These are phyloP conservation scores for Crotalus tigris DNA, from an alignment of 2,113 vertebrate species.

Conservation along the genomic window DNA sequence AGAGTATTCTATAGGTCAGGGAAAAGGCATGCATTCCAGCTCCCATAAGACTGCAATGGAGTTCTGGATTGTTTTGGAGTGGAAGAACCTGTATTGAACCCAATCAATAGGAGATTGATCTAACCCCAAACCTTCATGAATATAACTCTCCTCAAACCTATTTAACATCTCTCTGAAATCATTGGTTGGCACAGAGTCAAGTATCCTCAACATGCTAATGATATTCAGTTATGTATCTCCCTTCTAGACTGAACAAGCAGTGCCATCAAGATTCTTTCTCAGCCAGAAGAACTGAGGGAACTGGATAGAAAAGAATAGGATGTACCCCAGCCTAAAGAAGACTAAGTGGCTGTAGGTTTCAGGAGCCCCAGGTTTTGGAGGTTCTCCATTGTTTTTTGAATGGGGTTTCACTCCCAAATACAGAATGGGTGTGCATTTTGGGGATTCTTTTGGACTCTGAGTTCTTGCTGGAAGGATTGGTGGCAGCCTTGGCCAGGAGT, in stretches of 20 bases:
- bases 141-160: background rate
- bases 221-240: background rate
- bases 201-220: background rate
- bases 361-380: background rate
- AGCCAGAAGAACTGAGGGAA: background rate
- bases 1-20: no score
- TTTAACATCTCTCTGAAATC: background rate
- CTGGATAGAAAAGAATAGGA: background rate
- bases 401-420: background rate
- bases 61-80: background rate
- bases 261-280: background rate
- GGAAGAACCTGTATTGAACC: background rate
- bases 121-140: background rate
- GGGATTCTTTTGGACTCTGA: background rate
- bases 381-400: background rate
- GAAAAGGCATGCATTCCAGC: no score
- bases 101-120: background rate
- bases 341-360: background rate
- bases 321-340: background rate
- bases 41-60: no score
- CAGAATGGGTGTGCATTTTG: background rate
- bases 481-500: background rate
- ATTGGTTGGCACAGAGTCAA: background rate
- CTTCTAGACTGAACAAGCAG: background rate
- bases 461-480: background rate